These are phyloP conservation scores for Archocentrus centrarchus DNA, from an alignment of 2,113 vertebrate genomes.

Conservation along the genomic window DNA sequence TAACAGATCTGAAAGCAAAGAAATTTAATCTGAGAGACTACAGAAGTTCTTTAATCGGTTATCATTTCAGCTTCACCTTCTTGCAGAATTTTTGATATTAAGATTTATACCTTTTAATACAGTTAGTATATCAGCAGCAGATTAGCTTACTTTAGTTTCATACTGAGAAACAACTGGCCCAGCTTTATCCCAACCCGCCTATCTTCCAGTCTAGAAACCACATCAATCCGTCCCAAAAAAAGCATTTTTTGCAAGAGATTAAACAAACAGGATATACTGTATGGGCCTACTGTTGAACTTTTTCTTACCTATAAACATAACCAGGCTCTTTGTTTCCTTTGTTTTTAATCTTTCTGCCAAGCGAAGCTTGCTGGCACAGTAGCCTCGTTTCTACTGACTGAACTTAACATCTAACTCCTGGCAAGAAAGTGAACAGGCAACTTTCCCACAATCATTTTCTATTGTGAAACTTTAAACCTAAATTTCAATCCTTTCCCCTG, in stretches of 20 bases:
- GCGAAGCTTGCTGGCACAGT: neutral
- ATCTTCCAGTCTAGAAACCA: slow-evolving; percentile 1
- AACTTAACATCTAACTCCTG: slow-evolving; percentile 5
- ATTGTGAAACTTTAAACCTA: neutral
- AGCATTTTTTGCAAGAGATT: neutral
- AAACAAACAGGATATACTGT: slow-evolving; percentile 1
- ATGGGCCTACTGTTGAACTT: neutral
- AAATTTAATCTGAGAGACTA: neutral
- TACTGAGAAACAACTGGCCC: neutral
- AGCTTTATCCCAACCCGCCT: neutral
- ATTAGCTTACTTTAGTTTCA: neutral
- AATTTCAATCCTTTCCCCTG: neutral
- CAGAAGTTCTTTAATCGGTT: neutral
- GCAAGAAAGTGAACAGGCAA: neutral
- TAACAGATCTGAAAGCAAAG: neutral
- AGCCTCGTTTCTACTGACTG: neutral
- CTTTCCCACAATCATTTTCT: neutral
- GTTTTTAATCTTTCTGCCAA: neutral
- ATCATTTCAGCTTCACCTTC: neutral
- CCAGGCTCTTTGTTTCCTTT: neutral
- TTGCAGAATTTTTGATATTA: neutral
- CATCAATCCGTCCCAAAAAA: neutral
- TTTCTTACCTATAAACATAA: slow-evolving; percentile 2
- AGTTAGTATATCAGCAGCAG: neutral
- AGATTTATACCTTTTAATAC: neutral